Conservation (phyloP, 2,113 vertebrate genomes). For the Otis tarda region DNA sequence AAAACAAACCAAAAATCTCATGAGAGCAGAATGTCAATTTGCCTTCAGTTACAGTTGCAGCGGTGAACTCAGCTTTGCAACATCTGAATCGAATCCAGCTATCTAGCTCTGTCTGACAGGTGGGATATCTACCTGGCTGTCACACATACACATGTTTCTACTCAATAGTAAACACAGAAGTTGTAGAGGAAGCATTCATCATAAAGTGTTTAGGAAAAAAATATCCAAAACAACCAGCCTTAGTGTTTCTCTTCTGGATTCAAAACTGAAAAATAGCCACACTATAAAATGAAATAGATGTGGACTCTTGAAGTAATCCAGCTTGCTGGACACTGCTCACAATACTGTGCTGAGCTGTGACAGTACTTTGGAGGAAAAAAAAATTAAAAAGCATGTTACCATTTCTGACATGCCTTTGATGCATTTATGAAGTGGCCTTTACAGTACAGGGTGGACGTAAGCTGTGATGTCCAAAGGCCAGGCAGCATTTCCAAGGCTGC, state of each 20-base stretch:
- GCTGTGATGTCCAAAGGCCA: not conserved
- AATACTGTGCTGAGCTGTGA: not conserved
- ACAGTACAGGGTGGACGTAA: not conserved
- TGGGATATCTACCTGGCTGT: not conserved
- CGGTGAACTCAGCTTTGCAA: not conserved
- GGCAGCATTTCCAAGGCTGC: rapidly evolving
- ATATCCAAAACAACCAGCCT: not conserved
- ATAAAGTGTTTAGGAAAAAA: not conserved
- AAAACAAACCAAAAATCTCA: not conserved
- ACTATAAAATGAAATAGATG: not conserved
- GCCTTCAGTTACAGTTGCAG: not conserved
- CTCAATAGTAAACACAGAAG: not conserved
- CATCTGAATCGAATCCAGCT: not conserved
- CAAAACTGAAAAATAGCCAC: not conserved
- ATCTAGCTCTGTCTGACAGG: not conserved
- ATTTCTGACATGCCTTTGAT: not conserved
- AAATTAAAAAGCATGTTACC: not conserved
- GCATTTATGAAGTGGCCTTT: not conserved
- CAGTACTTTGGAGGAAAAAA: not conserved
- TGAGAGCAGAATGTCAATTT: not conserved
- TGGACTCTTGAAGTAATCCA: not conserved
- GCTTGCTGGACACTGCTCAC: not conserved
- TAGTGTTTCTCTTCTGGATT: not conserved
- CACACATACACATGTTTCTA: not conserved
- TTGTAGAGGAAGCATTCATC: not conserved